Base-by-base conservation (phyloP, 2,888 invertebrate genomes). In the Carcina quercana region DNA sequence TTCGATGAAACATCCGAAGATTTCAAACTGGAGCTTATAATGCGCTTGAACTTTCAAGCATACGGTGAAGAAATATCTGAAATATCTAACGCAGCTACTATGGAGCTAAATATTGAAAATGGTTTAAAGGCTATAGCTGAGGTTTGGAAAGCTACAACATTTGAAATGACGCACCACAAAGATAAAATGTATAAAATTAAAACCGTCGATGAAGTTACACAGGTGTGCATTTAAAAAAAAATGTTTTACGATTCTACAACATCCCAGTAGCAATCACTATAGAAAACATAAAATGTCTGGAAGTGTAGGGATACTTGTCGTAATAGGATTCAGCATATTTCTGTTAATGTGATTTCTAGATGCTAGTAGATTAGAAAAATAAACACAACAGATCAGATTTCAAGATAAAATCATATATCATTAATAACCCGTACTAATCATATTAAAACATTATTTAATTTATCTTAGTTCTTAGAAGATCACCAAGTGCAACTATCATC, bases 81-180 rank as follows among this genome's bases (percentile, higher is more conserved):
- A 53, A 91, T 95, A 47, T 95, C 95, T 0, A 91, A 91, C 47
- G 91, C 94, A 2, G 95, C 96, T 7, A 93, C 93, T 1, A 95
- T 95, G 90, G 96, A 96, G 67, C 64, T 95, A 30, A 90, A 90
- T 47, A 95, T 96, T 50, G 96, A 96, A 75, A 88, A 89, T 60
- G 90, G 89, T n/a, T 69, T 96, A 12, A 88, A 88, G 60, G 85
- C 85, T 14, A 94, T 96, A 29, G 75, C 82, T 13, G 87, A 88
- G 25, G 84, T 88, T 8, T 96, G 96, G 95, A 85, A 87, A 35
- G 75, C 64, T 2, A 91, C 92, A 45, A 86, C 86, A 0, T 86
- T 93, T 41, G 92, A 93, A 57, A 91, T 95, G 85, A 71, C 82
- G 3, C 87, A 89, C 1, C 91, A 92, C 59, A 91, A 87, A 56